These are phyloP conservation scores for Xenopus laevis DNA, from an alignment of 2,113 vertebrate genomes.

Conservation along the genomic window DNA sequence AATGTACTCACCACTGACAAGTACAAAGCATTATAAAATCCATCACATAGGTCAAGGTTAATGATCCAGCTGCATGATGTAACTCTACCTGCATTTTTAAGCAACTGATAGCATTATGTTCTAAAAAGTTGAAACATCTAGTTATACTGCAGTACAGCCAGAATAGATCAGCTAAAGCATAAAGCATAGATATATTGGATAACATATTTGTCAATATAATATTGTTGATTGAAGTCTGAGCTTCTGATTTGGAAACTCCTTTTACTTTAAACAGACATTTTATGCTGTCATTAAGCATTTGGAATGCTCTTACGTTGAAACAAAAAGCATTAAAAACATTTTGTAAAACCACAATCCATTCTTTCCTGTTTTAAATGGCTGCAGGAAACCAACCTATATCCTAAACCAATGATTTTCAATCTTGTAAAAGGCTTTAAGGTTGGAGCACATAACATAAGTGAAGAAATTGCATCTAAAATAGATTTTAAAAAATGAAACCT, in stretches of 20 bases:
- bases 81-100: background rate
- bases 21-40: background rate
- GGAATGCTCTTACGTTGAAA: too few relatives aligned
- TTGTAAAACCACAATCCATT: too few relatives aligned
- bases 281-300: too few relatives aligned
- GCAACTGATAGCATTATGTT: background rate
- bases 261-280: background rate
- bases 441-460: too few relatives aligned
- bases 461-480: too few relatives aligned
- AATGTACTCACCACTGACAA: background rate
- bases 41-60: background rate
- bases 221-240: background rate
- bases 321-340: too few relatives aligned
- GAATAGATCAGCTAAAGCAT: background rate
- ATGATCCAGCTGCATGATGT: background rate
- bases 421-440: too few relatives aligned
- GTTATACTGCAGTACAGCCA: background rate
- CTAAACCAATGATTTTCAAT: too few relatives aligned
- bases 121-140: background rate
- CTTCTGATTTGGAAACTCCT: background rate
- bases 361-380: too few relatives aligned
- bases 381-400: too few relatives aligned
- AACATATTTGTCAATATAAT: constrained; percentile 15
- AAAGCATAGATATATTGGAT: background rate
- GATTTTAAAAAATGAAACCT: too few relatives aligned